Evolutionary conservation across 2,113 vertebrate species (phyloP), one percentile per base, ranked within the genome.

Genomic region (Crotalus horridus): DNA sequence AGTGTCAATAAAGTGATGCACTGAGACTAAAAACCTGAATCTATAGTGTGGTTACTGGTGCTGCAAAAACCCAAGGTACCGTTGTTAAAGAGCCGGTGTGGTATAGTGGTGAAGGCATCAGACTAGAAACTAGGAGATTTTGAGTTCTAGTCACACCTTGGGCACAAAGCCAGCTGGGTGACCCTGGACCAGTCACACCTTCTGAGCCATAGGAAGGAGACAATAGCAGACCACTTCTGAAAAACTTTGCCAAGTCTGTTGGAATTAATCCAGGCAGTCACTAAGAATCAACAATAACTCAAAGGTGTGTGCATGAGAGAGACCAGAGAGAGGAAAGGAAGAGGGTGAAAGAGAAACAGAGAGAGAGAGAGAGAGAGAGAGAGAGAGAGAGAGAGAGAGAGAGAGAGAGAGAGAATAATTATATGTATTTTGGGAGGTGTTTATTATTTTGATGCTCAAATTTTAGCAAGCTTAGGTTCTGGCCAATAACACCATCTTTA

Each of bases 71-170:
- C 93, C 95, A 92, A 88, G 89, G 90, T 92, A 93, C 90, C 94
- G 95, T 98, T 98, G 98, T 98, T 98, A 97, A 96, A 54, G 51
- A 98, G 98, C 98, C 98, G 96, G 92, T 96, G 97, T 97, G 95
- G 95, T 91, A 55, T 89, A 89, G 94, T 93, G 43, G 26, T 53
- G 74, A 24, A 29, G 51, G 51, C 51, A 54, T 3, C 87, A 88
- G 12, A 7, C 87, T 88, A 88, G 1, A 88, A 88, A 55, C 7
- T 12, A 17, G 7, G 26, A n/a, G 51, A 33, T 17, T 9, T 17
- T 39, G 74, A 81, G 74, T 81, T 81, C 7, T 20, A 3, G 3
- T 81, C 33, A 39, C 17, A 39, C 17, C 33, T 81, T 21, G 17
- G 33, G 33, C 15, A 43, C 74, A 43, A 81, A 43, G 17, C 17